Evolutionary conservation across 1,140 invertebrate genomes (phyloP).

Genomic region (Apocrypta bakeri): DNA sequence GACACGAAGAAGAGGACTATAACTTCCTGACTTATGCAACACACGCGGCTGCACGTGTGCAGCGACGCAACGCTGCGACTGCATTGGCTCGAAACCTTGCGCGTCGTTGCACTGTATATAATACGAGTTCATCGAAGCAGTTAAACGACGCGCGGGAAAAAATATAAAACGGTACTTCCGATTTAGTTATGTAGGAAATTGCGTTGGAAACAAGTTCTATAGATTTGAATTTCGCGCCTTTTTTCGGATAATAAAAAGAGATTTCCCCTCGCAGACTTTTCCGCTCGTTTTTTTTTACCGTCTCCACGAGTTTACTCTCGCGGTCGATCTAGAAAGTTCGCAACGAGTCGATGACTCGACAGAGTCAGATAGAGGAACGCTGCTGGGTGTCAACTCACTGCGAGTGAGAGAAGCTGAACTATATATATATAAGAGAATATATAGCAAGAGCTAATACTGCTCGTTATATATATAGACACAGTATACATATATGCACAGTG

Average conservation of each 20-base stretch:
- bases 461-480: too few relatives aligned
- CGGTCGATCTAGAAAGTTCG: constrained; percentile 41
- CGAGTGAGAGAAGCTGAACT: too few relatives aligned
- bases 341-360: constrained; percentile 24
- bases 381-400: constrained; percentile 10
- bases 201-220: background rate
- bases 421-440: too few relatives aligned
- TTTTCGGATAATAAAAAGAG: background rate
- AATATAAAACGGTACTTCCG: constrained; percentile 1
- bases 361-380: background rate
- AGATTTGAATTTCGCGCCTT: background rate
- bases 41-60: background rate
- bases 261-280: background rate
- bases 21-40: constrained; percentile 26
- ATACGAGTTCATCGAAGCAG: background rate
- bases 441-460: too few relatives aligned
- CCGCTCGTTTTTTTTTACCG: background rate
- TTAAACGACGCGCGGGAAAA: background rate
- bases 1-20: background rate
- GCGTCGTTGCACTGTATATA: background rate
- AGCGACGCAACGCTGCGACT: background rate
- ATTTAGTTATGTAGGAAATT: background rate
- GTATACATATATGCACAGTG: too few relatives aligned
- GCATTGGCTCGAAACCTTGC: background rate
- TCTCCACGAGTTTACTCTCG: constrained; percentile 37